Evolutionary conservation across 1,140 invertebrate genomes (phyloP).

Genomic region (Drosophila elegans): DNA sequence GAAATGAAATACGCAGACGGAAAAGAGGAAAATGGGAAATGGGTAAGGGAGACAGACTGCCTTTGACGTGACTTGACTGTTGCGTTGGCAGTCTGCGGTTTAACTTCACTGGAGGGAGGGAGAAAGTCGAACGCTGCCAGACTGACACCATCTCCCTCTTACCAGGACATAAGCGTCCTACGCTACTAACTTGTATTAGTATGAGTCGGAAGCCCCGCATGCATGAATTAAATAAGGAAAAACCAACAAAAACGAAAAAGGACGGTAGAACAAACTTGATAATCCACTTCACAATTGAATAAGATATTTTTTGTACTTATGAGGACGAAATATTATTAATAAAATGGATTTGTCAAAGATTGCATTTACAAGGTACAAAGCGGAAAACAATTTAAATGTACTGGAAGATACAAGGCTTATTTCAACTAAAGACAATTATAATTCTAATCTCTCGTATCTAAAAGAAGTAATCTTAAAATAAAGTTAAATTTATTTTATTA

Average conservation of each 20-base stretch:
- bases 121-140: conserved; percentile 22
- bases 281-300: conserved; percentile 13
- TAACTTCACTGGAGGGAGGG: conserved; percentile 41
- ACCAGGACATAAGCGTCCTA: conserved; percentile 4
- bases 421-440: too few relatives aligned
- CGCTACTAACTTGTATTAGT: conserved; percentile 60
- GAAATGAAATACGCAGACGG: conserved; percentile 64
- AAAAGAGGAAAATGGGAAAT: conserved; percentile 6
- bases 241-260: conserved; percentile 17
- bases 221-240: conserved; percentile 8
- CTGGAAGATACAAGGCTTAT: too few relatives aligned
- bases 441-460: too few relatives aligned
- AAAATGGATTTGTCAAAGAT: too few relatives aligned
- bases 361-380: too few relatives aligned
- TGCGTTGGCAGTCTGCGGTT: conserved; percentile 63
- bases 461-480: too few relatives aligned
- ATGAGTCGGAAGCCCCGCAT: conserved; percentile 16
- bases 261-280: conserved; percentile 18
- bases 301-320: too few relatives aligned
- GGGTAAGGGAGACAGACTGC: conserved; percentile 30
- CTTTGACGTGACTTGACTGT: conserved; percentile 71
- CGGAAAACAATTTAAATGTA: too few relatives aligned
- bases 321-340: too few relatives aligned
- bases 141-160: conserved; percentile 13
- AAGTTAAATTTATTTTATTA: too few relatives aligned